Conservation (phyloP, 2,113 vertebrate genomes). For the Sitta europaea region DNA sequence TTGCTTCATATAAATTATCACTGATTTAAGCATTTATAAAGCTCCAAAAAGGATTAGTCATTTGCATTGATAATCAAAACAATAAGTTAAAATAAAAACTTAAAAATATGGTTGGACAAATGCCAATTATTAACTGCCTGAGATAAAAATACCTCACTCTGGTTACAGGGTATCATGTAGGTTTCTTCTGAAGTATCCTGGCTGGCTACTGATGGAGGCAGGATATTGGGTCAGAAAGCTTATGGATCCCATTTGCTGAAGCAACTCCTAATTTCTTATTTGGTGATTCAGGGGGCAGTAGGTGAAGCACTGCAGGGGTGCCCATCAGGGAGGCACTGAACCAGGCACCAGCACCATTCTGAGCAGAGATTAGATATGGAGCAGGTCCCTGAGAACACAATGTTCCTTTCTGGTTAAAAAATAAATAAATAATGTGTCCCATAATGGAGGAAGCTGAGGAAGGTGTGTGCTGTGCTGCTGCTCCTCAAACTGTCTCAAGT, state of each 20-base stretch:
- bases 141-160: background rate
- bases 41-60: background rate
- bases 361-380: background rate
- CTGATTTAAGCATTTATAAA: background rate
- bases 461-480: background rate
- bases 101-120: background rate
- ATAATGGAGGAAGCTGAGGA: background rate
- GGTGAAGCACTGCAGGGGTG: background rate
- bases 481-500: background rate
- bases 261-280: background rate
- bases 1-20: background rate
- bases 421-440: rapidly evolving
- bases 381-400: background rate
- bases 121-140: background rate
- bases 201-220: background rate
- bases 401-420: background rate
- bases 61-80: background rate
- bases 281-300: background rate
- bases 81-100: background rate
- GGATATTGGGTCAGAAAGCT: background rate
- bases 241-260: background rate
- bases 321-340: background rate
- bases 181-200: background rate
- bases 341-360: background rate
- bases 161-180: background rate